Conservation (phyloP, 2,113 vertebrate genomes). For the Sinocyclocheilus grahami region DNA sequence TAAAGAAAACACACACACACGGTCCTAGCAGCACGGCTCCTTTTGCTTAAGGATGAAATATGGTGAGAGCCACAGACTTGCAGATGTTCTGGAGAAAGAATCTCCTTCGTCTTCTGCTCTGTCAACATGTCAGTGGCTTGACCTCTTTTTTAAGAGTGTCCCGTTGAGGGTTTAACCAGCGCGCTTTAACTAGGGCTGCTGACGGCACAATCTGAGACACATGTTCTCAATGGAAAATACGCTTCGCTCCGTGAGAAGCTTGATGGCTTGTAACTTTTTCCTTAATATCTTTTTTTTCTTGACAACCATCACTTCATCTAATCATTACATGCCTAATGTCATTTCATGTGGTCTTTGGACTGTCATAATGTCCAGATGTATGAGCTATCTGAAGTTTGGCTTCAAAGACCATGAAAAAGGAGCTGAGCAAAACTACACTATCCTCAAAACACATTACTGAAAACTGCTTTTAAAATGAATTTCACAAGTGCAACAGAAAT, state of each 20-base stretch:
- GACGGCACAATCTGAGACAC: constrained; percentile 59
- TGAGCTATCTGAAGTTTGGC: constrained; percentile 20
- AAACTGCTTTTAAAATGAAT: not conserved
- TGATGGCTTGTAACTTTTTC: constrained; percentile 49
- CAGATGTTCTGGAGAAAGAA: constrained; percentile 58
- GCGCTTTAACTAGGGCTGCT: constrained; percentile 42
- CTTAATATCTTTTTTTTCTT: constrained; percentile 19
- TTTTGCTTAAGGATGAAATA: constrained; percentile 57
- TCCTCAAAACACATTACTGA: constrained; percentile 6
- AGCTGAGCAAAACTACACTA: constrained; percentile 18
- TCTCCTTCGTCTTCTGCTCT: constrained; percentile 56
- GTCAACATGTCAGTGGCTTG: constrained; percentile 64
- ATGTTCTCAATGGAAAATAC: constrained; percentile 59
- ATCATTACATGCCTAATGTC: constrained; percentile 43
- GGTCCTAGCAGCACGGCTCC: constrained; percentile 34
- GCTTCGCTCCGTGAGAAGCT: constrained; percentile 39
- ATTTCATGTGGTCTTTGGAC: constrained; percentile 46
- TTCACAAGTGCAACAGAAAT: not conserved
- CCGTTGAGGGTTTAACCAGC: constrained; percentile 55
- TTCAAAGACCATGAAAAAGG: constrained; percentile 29
- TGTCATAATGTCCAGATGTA: constrained; percentile 36
- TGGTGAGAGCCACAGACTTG: constrained; percentile 48
- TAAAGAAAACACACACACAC: constrained; percentile 51
- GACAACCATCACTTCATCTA: constrained; percentile 29
- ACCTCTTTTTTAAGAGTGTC: constrained; percentile 56